Evolutionary conservation across 2,113 vertebrate species (phyloP).

Genomic region (Hiodon tergisus): DNA sequence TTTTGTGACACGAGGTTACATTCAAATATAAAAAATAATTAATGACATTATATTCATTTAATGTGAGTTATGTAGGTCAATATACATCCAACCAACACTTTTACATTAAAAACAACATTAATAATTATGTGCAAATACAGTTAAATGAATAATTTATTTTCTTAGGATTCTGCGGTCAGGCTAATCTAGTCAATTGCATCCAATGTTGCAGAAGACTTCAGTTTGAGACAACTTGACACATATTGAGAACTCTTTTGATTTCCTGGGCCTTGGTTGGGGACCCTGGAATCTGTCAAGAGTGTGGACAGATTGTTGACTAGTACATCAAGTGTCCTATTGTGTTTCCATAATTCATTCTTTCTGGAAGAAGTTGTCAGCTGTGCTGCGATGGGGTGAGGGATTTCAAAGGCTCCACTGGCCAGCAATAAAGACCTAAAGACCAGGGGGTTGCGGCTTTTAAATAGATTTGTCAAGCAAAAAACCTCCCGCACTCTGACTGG

Average conservation of each 20-base stretch:
- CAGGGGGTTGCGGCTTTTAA: constrained; percentile 73
- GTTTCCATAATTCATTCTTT: constrained; percentile 96
- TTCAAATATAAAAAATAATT: too few relatives aligned
- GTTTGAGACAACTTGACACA: constrained; percentile 74
- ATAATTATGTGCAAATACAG: too few relatives aligned
- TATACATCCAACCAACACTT: too few relatives aligned
- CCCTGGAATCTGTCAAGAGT: constrained; percentile 56
- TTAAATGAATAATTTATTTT: too few relatives aligned
- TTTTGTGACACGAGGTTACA: too few relatives aligned
- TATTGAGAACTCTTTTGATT: constrained; percentile 80
- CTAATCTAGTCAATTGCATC: too few relatives aligned
- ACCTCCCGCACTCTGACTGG: constrained; percentile 80
- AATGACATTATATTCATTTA: too few relatives aligned
- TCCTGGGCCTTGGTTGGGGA: constrained; percentile 75
- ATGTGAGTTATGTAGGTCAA: too few relatives aligned
- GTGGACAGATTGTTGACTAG: constrained; percentile 75
- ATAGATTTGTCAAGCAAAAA: constrained; percentile 96
- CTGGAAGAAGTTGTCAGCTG: constrained; percentile 98
- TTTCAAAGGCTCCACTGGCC: constrained; percentile 80
- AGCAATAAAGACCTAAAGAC: constrained; percentile 63
- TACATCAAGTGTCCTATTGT: constrained; percentile 98
- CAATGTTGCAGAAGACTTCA: constrained; percentile 53
- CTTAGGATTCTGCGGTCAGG: too few relatives aligned
- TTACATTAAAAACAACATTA: too few relatives aligned
- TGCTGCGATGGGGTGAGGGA: constrained; percentile 73